Conservation (phyloP, 2,888 invertebrate genomes). For the Eurytoma californica region DNA sequence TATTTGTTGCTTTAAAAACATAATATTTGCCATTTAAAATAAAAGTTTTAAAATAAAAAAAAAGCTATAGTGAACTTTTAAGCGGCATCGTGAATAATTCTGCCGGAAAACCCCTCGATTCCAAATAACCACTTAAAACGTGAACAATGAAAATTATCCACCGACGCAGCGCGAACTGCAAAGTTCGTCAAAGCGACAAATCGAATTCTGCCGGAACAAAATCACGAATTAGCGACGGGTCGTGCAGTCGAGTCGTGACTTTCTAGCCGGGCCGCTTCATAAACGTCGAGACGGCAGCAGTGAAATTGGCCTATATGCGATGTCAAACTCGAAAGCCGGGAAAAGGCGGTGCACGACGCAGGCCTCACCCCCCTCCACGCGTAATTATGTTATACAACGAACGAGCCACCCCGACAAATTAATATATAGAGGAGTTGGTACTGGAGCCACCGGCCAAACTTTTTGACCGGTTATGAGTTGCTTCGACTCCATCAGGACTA, state of each 20-base stretch:
- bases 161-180: neutral
- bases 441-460: slow-evolving; percentile 28
- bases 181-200: too few relatives aligned
- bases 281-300: neutral
- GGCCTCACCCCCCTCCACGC: neutral
- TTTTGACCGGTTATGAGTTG: slow-evolving; percentile 46
- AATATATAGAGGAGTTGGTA: slow-evolving; percentile 29
- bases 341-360: slow-evolving; percentile 9
- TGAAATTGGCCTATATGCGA: slow-evolving; percentile 22
- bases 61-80: too few relatives aligned
- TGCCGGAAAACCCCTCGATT: too few relatives aligned
- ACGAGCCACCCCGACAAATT: slow-evolving; percentile 29
- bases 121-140: too few relatives aligned
- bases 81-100: too few relatives aligned
- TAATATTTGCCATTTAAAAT: too few relatives aligned
- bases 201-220: too few relatives aligned
- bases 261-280: neutral
- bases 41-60: too few relatives aligned
- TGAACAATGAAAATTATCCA: neutral
- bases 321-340: neutral
- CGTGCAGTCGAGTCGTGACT: too few relatives aligned
- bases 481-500: slow-evolving; percentile 36
- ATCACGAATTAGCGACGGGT: too few relatives aligned
- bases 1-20: too few relatives aligned
- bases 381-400: slow-evolving; percentile 35